Evolutionary conservation across 1,140 invertebrate species (phyloP).

Genomic region (Apis cerana): DNA sequence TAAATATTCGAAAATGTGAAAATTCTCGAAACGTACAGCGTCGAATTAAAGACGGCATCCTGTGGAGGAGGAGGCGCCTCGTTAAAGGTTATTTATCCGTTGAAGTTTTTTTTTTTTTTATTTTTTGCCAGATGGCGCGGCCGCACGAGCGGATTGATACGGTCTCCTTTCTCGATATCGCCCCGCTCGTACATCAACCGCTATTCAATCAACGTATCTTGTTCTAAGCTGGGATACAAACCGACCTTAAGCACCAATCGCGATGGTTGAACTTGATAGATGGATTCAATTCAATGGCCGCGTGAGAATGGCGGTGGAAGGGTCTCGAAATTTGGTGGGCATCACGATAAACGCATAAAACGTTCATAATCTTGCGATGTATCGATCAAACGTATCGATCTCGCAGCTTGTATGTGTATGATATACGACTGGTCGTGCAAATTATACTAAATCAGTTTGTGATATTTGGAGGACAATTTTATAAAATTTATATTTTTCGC

Average conservation of each 20-base stretch:
- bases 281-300: constrained; percentile 70
- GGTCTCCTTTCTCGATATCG: constrained; percentile 57
- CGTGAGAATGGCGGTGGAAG: constrained; percentile 51
- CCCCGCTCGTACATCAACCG: constrained; percentile 67
- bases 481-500: too few relatives aligned
- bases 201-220: constrained; percentile 76
- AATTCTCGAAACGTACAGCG: constrained; percentile 8
- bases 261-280: constrained; percentile 70
- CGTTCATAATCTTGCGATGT: constrained; percentile 61
- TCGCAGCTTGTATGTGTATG: not conserved
- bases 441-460: too few relatives aligned
- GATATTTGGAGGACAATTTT: too few relatives aligned
- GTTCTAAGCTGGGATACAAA: constrained; percentile 72
- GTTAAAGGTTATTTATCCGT: constrained; percentile 68
- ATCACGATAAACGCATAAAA: constrained; percentile 54
- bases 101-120: constrained; percentile 53
- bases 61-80: constrained; percentile 37
- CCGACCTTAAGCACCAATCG: constrained; percentile 73
- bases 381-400: constrained; percentile 51
- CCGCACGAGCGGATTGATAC: constrained; percentile 36
- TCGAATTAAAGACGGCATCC: constrained; percentile 27
- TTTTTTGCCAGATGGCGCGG: not conserved
- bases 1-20: not conserved
- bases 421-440: too few relatives aligned
- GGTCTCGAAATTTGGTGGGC: constrained; percentile 59